A percentile compares a stretch with the other conserved stretches of the same genome.
These are phyloP conservation scores for Batillaria attramentaria DNA, from an alignment of 1,140 invertebrate genomes.

Conservation along the genomic window DNA sequence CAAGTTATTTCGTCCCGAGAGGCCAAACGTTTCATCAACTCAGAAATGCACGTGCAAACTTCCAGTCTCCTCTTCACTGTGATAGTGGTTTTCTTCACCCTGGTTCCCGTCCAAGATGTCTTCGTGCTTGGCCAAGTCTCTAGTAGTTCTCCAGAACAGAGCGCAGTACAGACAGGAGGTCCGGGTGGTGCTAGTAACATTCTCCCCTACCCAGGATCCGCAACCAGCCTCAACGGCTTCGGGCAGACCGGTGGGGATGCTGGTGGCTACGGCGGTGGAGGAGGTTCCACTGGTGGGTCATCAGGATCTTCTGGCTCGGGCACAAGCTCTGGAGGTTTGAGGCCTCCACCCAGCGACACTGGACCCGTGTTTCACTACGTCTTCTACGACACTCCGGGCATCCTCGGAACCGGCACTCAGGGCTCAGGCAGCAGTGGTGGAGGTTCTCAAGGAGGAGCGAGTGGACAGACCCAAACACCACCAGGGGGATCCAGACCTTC, in stretches of 20 bases:
- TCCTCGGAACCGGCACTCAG: background rate
- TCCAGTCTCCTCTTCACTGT: too few species aligned
- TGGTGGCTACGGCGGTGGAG: too few species aligned
- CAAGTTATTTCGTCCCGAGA: too few species aligned
- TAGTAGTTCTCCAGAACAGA: conserved; percentile 5
- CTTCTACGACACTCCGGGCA: background rate
- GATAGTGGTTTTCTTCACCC: background rate
- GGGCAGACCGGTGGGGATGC: background rate
- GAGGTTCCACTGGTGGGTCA: too few species aligned
- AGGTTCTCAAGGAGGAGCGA: background rate
- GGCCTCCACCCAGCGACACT: background rate
- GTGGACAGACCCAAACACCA: background rate
- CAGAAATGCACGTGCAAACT: too few species aligned
- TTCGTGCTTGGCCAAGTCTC: background rate
- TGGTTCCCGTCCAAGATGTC: background rate
- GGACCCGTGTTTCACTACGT: conserved; percentile 15
- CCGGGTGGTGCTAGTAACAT: background rate
- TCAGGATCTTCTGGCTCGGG: background rate
- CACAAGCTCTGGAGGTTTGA: background rate
- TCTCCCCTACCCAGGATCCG: conserved; percentile 16
- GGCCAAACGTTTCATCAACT: too few species aligned
- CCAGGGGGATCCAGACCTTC: background rate
- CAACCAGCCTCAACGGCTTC: too few species aligned
- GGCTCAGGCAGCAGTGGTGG: background rate
- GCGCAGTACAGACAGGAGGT: background rate